phyloP scores from a whole-genome alignment of 64 coral and sea anemone species.

The Orbicella faveolata region DNA sequence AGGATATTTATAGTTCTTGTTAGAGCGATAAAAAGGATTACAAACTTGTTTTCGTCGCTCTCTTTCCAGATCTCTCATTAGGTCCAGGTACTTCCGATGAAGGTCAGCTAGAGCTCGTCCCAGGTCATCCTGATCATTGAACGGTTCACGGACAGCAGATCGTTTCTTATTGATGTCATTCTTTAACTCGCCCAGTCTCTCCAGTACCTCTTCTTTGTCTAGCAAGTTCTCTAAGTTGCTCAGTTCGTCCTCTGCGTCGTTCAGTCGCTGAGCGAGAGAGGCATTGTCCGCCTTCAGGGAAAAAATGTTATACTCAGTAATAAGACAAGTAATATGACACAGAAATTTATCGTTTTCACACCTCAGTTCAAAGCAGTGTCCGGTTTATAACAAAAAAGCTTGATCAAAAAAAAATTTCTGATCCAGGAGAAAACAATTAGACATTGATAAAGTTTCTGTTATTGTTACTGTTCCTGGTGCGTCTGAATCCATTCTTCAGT shows the following conservation, averaged over 20 bases:
- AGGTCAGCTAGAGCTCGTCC: slow-evolving; percentile 63
- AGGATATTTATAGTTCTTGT: neutral
- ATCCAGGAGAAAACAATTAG: too few species aligned
- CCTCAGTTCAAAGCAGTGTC: too few species aligned
- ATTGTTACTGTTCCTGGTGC: too few species aligned
- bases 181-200: slow-evolving; percentile 62
- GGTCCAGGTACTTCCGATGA: slow-evolving; percentile 71
- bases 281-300: slow-evolving; percentile 51
- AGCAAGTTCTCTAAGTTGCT: slow-evolving; percentile 43
- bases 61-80: slow-evolving; percentile 59
- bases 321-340: neutral
- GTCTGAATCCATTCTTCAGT: too few species aligned
- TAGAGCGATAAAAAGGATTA: neutral
- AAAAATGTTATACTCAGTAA: neutral
- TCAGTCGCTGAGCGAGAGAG: slow-evolving; percentile 48
- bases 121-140: slow-evolving; percentile 63
- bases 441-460: too few species aligned
- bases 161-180: slow-evolving; percentile 63
- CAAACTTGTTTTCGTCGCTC: slow-evolving; percentile 59
- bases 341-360: neutral
- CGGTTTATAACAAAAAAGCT: too few species aligned
- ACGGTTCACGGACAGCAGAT: slow-evolving; percentile 38
- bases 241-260: slow-evolving; percentile 70
- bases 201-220: slow-evolving; percentile 72
- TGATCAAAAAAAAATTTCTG: too few species aligned